Conservation (phyloP, 2,113 vertebrate genomes). For the Thymallus thymallus region DNA sequence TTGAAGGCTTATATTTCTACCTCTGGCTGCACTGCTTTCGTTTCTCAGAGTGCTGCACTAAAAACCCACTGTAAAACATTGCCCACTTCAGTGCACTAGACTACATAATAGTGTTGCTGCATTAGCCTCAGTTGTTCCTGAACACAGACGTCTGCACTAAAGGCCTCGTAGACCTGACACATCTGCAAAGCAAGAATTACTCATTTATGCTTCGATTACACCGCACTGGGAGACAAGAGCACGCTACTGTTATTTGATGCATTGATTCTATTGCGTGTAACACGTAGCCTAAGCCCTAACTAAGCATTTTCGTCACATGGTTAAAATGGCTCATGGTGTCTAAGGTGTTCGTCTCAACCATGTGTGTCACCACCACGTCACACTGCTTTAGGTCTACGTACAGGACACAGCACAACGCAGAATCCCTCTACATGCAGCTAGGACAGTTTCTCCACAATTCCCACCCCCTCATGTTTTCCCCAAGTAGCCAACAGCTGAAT, state of each 20-base stretch:
- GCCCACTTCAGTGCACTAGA: constrained; percentile 40
- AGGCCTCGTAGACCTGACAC: constrained; percentile 34
- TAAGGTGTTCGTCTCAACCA: not conserved
- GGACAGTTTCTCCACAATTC: not conserved
- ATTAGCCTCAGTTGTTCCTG: constrained; percentile 23
- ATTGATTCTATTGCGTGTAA: not conserved
- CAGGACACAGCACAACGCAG: no score
- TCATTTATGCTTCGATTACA: constrained; percentile 43
- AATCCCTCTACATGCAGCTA: constrained; percentile 4
- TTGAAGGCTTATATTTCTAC: constrained; percentile 47
- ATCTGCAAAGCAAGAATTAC: constrained; percentile 31
- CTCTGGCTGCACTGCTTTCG: constrained; percentile 32
- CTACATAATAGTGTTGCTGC: constrained; percentile 10
- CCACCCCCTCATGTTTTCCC: constrained; percentile 14
- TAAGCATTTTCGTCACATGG: not conserved
- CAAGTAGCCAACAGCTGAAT: constrained; percentile 56
- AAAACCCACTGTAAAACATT: constrained; percentile 17
- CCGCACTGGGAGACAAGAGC: not conserved
- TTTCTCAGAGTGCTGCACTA: constrained; percentile 1
- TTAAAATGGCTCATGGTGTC: not conserved
- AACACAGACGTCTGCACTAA: constrained; percentile 40
- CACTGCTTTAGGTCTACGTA: no score
- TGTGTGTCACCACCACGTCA: not conserved
- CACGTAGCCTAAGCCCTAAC: not conserved
- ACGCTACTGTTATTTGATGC: not conserved